These are phyloP conservation scores for Lamprologus sp. DNA, from an alignment of 2,113 vertebrate species.

Conservation along the genomic window DNA sequence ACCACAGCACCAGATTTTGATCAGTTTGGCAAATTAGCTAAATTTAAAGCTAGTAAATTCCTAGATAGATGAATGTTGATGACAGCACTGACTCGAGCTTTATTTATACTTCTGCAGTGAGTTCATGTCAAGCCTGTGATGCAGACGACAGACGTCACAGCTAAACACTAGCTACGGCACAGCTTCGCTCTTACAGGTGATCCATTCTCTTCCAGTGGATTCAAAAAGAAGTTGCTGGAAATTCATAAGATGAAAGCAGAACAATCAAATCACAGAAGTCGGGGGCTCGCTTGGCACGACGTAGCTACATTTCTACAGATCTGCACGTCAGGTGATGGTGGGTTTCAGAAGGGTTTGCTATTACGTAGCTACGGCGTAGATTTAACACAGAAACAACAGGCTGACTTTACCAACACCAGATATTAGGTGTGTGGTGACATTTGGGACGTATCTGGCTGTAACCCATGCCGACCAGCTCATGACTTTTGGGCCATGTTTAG, in stretches of 20 bases:
- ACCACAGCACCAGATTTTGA: not conserved
- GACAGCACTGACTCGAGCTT: fast-evolving
- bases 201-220: not conserved
- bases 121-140: not conserved
- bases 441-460: not conserved
- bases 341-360: not conserved
- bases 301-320: fast-evolving
- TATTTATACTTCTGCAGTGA: not conserved
- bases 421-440: not conserved
- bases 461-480: not conserved
- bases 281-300: not conserved
- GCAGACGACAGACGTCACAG: fast-evolving
- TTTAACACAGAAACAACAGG: not conserved
- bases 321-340: not conserved
- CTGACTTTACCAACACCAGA: not conserved
- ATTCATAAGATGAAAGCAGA: not conserved
- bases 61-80: not conserved
- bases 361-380: fast-evolving
- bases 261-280: not conserved
- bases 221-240: not conserved
- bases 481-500: not conserved
- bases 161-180: not conserved
- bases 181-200: not conserved
- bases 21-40: not conserved
- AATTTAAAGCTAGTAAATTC: not conserved